Base-by-base conservation (phyloP, 2,888 invertebrate genomes). In the Drosophila birchii region DNA sequence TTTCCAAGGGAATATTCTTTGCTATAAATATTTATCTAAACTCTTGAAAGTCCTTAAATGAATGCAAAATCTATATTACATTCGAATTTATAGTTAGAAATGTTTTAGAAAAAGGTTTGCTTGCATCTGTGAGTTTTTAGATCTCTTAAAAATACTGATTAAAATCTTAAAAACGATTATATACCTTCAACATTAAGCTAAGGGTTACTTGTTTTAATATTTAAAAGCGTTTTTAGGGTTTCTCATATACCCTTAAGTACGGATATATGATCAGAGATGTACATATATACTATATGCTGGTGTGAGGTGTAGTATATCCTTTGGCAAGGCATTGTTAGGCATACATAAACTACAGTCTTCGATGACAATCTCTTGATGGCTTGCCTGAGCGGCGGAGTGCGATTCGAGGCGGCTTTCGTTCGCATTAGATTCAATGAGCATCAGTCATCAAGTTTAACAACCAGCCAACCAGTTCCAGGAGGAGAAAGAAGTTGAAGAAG, bases 401-500 rank as follows among this genome's bases (percentile, higher is more conserved):
- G 29, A 51, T 56, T 66, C 61, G 58, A 68, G 60, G 58, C 57
- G 63, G 32, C 45, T 61, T 63, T 74, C 72, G 75, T 69, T 60
- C 34, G 60, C 70, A 69, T 71, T 63, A 63, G 57, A 73, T 63
- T 70, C 77, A 59, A 76, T 72, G 58, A 76, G 44, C 58, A 55
- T 66, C 59, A 55, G 70, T 68, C 71, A 71, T 69, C 70, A 71
- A 71, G 49, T 55, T 71, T 49, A 71, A 56, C 71, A 55, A 61
- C 62, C 57, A 47, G 58, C 26, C 23, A 45, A 45, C 45, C 45
- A 45, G 45, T 45, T 45, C 1, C 45, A 26, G 26, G 12, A 11
- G 41, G 18, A n/a, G 41, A 7, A 18, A 5, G 18, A 18, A 18
- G 9, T 20, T 12, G 36, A 36, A 36, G 36, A 36, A 16, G 36